A percentile compares a stretch with the other conserved stretches of the same genome.
These are phyloP conservation scores for Tachina fera DNA, from an alignment of 2,888 invertebrate genomes.

Conservation along the genomic window DNA sequence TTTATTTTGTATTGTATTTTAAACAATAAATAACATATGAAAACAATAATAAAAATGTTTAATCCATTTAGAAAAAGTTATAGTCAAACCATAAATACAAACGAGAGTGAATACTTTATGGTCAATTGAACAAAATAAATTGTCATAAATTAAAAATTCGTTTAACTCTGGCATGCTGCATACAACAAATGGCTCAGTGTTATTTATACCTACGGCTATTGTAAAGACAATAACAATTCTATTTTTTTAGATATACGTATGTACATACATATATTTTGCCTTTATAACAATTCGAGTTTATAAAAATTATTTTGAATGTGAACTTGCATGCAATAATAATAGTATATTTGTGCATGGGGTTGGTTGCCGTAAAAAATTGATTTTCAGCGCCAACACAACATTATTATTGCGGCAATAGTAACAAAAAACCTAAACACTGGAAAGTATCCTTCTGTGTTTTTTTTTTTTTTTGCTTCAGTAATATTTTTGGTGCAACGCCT, in stretches of 20 bases:
- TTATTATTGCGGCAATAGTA: constrained; percentile 39
- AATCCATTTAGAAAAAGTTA: constrained; percentile 48
- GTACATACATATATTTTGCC: too few species aligned
- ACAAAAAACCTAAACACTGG: constrained; percentile 5
- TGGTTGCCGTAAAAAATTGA: constrained; percentile 64
- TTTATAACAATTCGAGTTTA: constrained; percentile 3
- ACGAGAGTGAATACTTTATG: constrained; percentile 65
- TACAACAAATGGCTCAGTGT: constrained; percentile 14
- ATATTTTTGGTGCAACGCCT: constrained; percentile 58
- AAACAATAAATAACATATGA: constrained; percentile 67
- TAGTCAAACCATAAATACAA: constrained; percentile 25
- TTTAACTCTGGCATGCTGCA: constrained; percentile 61
- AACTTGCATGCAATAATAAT: constrained; percentile 4
- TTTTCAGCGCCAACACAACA: constrained; percentile 65
- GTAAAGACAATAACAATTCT: constrained; percentile 14
- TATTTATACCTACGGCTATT: constrained; percentile 31
- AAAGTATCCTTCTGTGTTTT: constrained; percentile 49
- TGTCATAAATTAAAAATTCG: constrained; percentile 73
- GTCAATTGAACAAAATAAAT: constrained; percentile 73
- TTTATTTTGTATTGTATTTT: constrained; percentile 59
- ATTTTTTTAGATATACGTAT: neutral
- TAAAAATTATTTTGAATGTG: constrained; percentile 43
- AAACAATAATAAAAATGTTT: constrained; percentile 68
- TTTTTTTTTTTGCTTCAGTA: too few species aligned
- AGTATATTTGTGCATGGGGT: constrained; percentile 14